Percentiles rank a stretch among this genome's conserved stretches.
Evolutionary conservation across 2,888 invertebrate genomes (phyloP).

Genomic region (Ochropleura plecta): DNA sequence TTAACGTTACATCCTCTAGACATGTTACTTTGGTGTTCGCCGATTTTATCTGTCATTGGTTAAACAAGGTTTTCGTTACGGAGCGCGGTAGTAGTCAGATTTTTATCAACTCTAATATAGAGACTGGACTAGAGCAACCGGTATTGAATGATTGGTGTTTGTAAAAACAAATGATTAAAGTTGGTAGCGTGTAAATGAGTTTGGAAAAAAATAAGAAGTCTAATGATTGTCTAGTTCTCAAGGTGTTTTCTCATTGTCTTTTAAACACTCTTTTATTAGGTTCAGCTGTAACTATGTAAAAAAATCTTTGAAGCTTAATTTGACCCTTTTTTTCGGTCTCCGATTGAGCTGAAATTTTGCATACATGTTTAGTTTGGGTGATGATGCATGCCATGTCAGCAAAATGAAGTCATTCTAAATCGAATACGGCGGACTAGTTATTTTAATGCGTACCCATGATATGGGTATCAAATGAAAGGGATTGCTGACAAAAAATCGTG

Average conservation of each 20-base stretch:
- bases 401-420: too few species aligned
- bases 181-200: constrained; percentile 21
- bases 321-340: too few species aligned
- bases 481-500: too few species aligned
- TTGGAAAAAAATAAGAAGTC: background rate
- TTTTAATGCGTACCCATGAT: too few species aligned
- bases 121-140: constrained; percentile 40
- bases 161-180: constrained; percentile 35
- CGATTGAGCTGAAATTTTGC: too few species aligned
- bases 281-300: too few species aligned
- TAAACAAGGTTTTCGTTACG: constrained; percentile 68
- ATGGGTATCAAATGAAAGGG: too few species aligned
- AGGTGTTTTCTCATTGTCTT: background rate
- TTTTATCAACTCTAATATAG: constrained; percentile 54
- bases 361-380: too few species aligned
- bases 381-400: too few species aligned
- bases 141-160: constrained; percentile 46
- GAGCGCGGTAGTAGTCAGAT: constrained; percentile 57
- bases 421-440: too few species aligned
- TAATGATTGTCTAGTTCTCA: constrained; percentile 8
- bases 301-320: too few species aligned
- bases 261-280: too few species aligned
- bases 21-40: constrained; percentile 65
- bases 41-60: constrained; percentile 69
- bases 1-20: constrained; percentile 66